Conservation (phyloP, 2,113 vertebrate species). For the Ariopsis seemanni region DNA sequence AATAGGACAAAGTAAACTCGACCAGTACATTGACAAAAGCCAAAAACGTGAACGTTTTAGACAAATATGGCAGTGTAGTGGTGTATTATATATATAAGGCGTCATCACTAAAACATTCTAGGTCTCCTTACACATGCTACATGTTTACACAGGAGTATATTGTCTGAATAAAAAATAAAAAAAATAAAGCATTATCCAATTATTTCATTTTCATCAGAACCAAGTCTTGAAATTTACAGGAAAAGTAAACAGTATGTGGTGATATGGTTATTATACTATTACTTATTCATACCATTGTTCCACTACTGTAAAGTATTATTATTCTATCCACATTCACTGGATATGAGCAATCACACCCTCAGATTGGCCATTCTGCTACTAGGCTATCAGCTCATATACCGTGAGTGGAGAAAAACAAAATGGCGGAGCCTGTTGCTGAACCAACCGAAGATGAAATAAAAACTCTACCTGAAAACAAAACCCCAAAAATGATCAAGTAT, state of each 20-base stretch:
- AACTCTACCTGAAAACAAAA: no score
- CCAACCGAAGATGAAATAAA: no score
- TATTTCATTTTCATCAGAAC: neutral
- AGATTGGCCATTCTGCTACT: no score
- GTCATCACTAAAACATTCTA: neutral
- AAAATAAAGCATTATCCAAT: neutral
- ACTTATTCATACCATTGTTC: neutral
- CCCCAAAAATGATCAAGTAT: no score
- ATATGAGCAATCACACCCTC: no score
- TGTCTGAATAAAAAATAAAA: neutral
- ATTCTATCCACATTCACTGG: no score
- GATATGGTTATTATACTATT: neutral
- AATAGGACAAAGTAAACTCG: neutral
- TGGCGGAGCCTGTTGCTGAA: no score
- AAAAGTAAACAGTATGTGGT: neutral
- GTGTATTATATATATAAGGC: neutral
- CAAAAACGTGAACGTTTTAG: neutral
- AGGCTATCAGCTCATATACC: no score
- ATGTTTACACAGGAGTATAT: neutral
- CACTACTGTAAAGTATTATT: neutral
- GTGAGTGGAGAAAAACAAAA: no score
- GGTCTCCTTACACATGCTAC: neutral
- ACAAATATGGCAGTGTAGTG: neutral
- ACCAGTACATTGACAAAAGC: neutral
- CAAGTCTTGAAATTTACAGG: neutral